Evolutionary conservation across 1,140 invertebrate species (phyloP), one percentile per base, ranked within the genome.

Genomic region (Apocrypta bakeri): DNA sequence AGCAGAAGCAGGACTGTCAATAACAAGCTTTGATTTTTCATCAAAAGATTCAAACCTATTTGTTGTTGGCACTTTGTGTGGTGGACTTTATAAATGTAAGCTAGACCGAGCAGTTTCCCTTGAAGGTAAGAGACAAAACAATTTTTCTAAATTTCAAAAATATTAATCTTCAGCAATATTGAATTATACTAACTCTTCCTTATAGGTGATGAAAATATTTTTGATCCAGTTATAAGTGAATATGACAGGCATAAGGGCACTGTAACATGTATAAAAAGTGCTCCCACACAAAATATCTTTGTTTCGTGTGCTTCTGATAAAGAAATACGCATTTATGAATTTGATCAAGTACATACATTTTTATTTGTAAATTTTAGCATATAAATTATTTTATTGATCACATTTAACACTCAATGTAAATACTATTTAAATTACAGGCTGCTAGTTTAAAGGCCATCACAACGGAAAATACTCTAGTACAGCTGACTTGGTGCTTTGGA

Each of bases 21-120:
- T 92, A 31, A 92, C 91, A 12, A 87, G 88, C 69, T 90, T 92
- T 25, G 90, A 92, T 83, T 92, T 92, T 82, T 90, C 89, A 12
- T 84, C 74, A 3, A 88, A 88, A 71, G 86, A 91, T 83, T 79
- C 85, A 0, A 86, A 84, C 25, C 83, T 90, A 42, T 91, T 93
- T 73, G 83, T 93, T 33, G 91, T 90, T 56, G 92, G 91, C 14
- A 91, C 91, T 73, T 82, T 91, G 40, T 92, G 91, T 21, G 91
- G 91, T 74, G 90, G 91, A 63, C 85, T 92, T 40, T 92, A 90
- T 29, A 91, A 90, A 78, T 92, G 90, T 72, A 91, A 86, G 61
- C 79, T 90, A 33, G 89, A 91, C 72, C 86, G 84, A 24, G 79
- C 85, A 7, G 85, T 74, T 78, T 74, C 88, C 17, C 85, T 92